These are phyloP conservation scores for Atta texana DNA, from an alignment of 1,140 invertebrate species.

Conservation along the genomic window DNA sequence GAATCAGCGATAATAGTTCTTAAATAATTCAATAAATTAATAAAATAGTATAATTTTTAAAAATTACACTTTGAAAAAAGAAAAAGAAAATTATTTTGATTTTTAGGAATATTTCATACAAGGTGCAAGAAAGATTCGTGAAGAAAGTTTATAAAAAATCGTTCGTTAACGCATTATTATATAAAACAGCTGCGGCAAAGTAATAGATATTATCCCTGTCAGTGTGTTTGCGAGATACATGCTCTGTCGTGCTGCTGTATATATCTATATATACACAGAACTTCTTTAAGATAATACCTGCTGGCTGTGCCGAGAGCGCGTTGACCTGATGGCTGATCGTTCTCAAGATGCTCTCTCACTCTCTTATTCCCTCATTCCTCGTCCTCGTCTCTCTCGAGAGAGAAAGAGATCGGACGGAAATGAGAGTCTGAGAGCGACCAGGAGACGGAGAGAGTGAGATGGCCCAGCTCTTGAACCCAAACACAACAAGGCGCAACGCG, in stretches of 20 bases:
- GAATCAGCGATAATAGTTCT: neutral
- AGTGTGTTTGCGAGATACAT: neutral
- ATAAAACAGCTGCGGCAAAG: constrained; percentile 12
- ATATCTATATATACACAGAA: constrained; percentile 39
- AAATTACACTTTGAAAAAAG: neutral
- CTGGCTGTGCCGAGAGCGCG: constrained; percentile 67
- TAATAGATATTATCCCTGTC: constrained; percentile 21
- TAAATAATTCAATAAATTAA: neutral
- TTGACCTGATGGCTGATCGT: constrained; percentile 75
- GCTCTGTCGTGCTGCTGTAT: neutral
- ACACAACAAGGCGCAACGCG: constrained; percentile 48
- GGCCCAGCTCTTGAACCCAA: constrained; percentile 59
- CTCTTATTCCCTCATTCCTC: constrained; percentile 14
- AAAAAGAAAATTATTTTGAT: neutral
- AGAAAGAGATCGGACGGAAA: constrained; percentile 27
- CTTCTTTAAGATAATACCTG: constrained; percentile 73
- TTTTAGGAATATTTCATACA: neutral
- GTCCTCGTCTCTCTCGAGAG: constrained; percentile 10
- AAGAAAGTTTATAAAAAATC: neutral
- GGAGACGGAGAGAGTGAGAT: constrained; percentile 48
- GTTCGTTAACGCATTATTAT: neutral
- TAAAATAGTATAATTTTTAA: neutral
- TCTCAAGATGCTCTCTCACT: constrained; percentile 52
- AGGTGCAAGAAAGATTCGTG: neutral
- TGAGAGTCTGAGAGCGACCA: constrained; percentile 13